Evolutionary conservation across 2,888 invertebrate species (phyloP).

Genomic region (Mythimna impura): DNA sequence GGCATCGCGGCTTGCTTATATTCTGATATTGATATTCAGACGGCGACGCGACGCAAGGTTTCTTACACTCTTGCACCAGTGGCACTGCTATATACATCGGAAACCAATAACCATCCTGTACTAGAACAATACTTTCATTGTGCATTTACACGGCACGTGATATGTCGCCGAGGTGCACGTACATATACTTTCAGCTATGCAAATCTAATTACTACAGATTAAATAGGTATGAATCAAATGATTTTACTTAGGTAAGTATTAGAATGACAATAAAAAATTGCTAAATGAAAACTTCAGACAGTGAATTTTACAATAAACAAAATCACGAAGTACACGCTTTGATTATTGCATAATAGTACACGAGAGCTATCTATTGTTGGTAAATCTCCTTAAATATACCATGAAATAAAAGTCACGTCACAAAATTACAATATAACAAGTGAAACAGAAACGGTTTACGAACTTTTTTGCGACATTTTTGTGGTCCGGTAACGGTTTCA

Average conservation of each 20-base stretch:
- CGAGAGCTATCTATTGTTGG: conserved; percentile 76
- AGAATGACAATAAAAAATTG: conserved; percentile 1
- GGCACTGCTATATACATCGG: conserved; percentile 77
- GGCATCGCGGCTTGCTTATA: conserved; percentile 81
- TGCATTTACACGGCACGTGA: conserved; percentile 61
- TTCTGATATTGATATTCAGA: conserved; percentile 89
- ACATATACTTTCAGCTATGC: conserved; percentile 11
- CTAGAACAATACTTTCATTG: conserved; percentile 64
- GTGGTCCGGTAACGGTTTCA: conserved; percentile 85
- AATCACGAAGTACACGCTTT: conserved; percentile 75
- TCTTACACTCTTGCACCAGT: conserved; percentile 80
- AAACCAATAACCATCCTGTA: conserved; percentile 78
- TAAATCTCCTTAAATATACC: conserved; percentile 79
- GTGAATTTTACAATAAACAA: conserved; percentile 52
- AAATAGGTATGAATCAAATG: conserved; percentile 7
- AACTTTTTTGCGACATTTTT: conserved; percentile 85
- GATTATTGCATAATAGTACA: conserved; percentile 79
- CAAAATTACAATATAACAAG: conserved; percentile 84
- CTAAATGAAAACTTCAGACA: conserved; percentile 27
- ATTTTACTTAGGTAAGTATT: conserved; percentile 12
- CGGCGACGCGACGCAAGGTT: conserved; percentile 81
- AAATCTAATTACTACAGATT: conserved; percentile 23
- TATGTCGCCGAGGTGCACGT: conserved; percentile 6
- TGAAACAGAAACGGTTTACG: conserved; percentile 86
- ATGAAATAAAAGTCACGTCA: conserved; percentile 85